Evolutionary conservation across 2,888 invertebrate species (phyloP).

Genomic region (Ophion ellenae): DNA sequence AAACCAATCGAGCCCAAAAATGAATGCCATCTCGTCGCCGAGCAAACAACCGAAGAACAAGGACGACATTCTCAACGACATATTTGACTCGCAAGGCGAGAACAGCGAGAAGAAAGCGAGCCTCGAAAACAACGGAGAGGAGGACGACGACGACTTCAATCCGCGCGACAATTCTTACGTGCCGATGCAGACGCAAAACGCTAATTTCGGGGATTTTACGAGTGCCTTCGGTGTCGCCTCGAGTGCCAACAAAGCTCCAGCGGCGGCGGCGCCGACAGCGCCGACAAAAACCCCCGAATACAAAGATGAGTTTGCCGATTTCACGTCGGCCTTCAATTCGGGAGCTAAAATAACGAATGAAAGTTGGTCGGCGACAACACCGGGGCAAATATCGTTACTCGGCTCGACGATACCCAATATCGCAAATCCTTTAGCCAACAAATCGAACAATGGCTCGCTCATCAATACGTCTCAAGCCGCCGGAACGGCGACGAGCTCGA

Average conservation of each 20-base stretch:
- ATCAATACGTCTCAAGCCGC: constrained; percentile 66
- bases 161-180: constrained; percentile 84
- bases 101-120: constrained; percentile 66
- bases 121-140: constrained; percentile 75
- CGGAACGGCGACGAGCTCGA: constrained; percentile 54
- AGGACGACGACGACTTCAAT: constrained; percentile 87
- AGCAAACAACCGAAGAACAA: constrained; percentile 73
- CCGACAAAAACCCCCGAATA: constrained; percentile 70
- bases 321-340: constrained; percentile 88
- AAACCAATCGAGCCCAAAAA: constrained; percentile 68
- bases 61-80: constrained; percentile 79
- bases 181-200: constrained; percentile 78
- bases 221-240: constrained; percentile 86
- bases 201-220: constrained; percentile 92
- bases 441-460: constrained; percentile 70
- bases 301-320: constrained; percentile 92
- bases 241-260: constrained; percentile 68
- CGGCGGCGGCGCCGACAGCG: constrained; percentile 45
- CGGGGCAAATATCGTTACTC: constrained; percentile 74
- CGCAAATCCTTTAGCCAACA: constrained; percentile 74
- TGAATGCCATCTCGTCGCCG: constrained; percentile 73
- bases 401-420: constrained; percentile 73
- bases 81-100: constrained; percentile 80
- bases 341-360: constrained; percentile 74
- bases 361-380: constrained; percentile 68